Conservation (phyloP, 2,113 vertebrate species). For the Ctenomys sociabilis region DNA sequence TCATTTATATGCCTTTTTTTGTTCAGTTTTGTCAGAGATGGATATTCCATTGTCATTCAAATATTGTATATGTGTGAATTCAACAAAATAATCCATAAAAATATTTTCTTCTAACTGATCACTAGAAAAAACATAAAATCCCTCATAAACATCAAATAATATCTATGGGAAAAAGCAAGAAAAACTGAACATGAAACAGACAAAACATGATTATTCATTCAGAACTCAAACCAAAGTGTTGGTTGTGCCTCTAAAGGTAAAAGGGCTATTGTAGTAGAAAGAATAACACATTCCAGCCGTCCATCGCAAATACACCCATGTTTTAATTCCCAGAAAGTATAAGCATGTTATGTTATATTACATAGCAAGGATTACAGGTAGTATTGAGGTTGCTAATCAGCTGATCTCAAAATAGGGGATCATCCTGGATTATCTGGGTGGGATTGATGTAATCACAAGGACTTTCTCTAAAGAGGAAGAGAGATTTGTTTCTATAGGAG, state of each 20-base stretch:
- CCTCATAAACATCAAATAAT: neutral
- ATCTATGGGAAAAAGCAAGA: neutral
- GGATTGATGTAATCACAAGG: neutral
- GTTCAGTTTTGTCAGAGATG: too few species aligned
- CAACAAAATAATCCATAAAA: neutral
- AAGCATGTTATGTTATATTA: neutral
- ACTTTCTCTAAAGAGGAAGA: neutral
- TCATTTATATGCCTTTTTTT: too few species aligned
- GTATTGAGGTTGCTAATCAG: neutral
- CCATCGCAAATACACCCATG: neutral
- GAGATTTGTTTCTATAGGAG: neutral
- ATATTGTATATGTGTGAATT: too few species aligned
- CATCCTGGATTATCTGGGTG: neutral
- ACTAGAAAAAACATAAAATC: neutral
- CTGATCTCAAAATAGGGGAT: neutral
- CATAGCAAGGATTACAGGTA: neutral
- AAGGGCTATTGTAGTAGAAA: neutral
- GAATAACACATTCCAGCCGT: too few species aligned
- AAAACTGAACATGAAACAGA: neutral
- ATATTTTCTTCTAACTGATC: neutral
- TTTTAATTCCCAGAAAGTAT: neutral
- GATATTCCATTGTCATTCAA: too few species aligned
- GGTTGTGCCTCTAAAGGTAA: neutral
- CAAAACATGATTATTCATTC: neutral
- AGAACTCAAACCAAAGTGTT: neutral